Base-by-base conservation (phyloP, 2,888 invertebrate genomes). In the Allolobophora icterica region DNA sequence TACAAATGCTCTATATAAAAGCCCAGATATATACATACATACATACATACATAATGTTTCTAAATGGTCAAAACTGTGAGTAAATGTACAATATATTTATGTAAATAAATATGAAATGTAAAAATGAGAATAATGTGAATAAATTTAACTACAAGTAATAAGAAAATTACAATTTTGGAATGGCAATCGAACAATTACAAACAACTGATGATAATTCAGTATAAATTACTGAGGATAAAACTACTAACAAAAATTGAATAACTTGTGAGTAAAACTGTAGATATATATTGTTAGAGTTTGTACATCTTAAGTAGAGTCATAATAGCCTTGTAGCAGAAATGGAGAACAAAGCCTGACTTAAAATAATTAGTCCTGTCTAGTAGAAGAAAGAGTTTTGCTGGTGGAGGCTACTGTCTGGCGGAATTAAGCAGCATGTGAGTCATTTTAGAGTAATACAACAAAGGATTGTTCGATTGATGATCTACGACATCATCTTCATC, bases 391-490 rank as follows among this genome's bases (percentile, higher is more conserved):
- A n/a, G 71, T 71, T 71, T n/a, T 71, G n/a, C n/a, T 11, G 71
- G 8, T 71, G 11, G n/a, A 71, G 71, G 71, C 71, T 71, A 71
- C n/a, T 71, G 71, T 71, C 71, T 71, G n/a, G 30, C 3, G n/a
- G 71, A 71, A 71, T 71, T 71, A 71, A 71, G 71, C 71, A 71
- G n/a, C 71, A 71, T n/a, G n/a, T 71, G 71, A 71, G 71, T 71
- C 71, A 71, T 71, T 71, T 71, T 71, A 71, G 71, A 71, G 71
- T n/a, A 71, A 71, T 71, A 8, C 30, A 71, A n/a, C 71, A 71
- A 71, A n/a, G 71, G 71, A n/a, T 71, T 52, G 6, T 52, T 71
- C n/a, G 71, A 71, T 71, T 71, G 71, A 71, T n/a, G 71, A 71
- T 71, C 71, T n/a, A n/a, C 11, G n/a, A 8, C 11, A 8, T 13